Percentiles rank a stretch among this genome's conserved stretches.
Conservation (phyloP, 2,888 invertebrate species). For the Caenorhabditis panamensis region DNA sequence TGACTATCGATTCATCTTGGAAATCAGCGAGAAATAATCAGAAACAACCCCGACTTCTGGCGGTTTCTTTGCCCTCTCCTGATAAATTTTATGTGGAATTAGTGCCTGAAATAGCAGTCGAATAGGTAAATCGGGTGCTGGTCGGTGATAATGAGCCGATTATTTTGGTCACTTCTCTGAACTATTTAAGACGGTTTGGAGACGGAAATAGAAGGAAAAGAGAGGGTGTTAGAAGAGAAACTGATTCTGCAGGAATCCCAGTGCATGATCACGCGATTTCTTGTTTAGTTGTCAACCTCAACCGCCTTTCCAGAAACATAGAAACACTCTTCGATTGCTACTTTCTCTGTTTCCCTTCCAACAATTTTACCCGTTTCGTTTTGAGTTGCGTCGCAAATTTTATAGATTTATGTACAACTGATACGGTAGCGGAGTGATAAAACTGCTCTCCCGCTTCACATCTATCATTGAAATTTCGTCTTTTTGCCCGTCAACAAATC, state of each 20-base stretch:
- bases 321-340: neutral
- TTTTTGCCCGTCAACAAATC: neutral
- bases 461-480: neutral
- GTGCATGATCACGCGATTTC: neutral
- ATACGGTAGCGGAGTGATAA: slow-evolving; percentile 13
- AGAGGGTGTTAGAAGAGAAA: neutral
- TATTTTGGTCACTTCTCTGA: slow-evolving; percentile 42
- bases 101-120: slow-evolving; percentile 25
- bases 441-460: slow-evolving; percentile 11
- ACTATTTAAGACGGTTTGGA: slow-evolving; percentile 3
- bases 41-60: slow-evolving; percentile 4
- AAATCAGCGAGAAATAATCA: neutral
- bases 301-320: neutral
- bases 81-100: slow-evolving; percentile 24
- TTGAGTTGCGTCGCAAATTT: slow-evolving; percentile 1
- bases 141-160: slow-evolving; percentile 28
- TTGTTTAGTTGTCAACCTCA: neutral
- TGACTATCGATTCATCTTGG: slow-evolving; percentile 5
- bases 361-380: neutral
- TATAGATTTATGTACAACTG: slow-evolving; percentile 39
- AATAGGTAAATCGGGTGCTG: slow-evolving; percentile 19
- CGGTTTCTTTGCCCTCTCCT: neutral
- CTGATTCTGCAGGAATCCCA: neutral
- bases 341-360: neutral
- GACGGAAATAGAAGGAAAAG: slow-evolving; percentile 12